Conservation (phyloP, 2,888 invertebrate genomes). For the Oxystoma pomonae region DNA sequence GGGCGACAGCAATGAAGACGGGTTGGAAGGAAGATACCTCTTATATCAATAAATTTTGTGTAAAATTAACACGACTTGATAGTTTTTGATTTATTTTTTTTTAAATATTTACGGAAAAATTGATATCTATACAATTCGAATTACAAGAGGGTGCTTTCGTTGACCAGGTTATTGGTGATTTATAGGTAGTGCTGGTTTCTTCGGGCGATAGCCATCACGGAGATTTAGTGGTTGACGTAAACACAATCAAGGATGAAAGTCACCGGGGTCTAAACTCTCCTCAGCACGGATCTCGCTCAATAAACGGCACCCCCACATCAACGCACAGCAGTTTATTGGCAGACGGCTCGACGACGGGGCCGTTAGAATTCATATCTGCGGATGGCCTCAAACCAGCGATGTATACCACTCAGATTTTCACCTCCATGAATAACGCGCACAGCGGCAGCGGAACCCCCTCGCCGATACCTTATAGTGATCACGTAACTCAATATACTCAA, state of each 20-base stretch:
- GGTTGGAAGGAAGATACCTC: too few relatives aligned
- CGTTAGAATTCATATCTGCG: slow-evolving; percentile 50
- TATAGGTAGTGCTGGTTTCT: slow-evolving; percentile 51
- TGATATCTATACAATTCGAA: too few relatives aligned
- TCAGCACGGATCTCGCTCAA: slow-evolving; percentile 63
- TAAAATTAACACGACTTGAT: too few relatives aligned
- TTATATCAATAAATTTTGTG: too few relatives aligned
- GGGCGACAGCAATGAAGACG: too few relatives aligned
- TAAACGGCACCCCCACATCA: slow-evolving; percentile 65
- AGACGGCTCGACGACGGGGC: slow-evolving; percentile 48
- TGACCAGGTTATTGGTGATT: slow-evolving; percentile 33
- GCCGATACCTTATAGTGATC: slow-evolving; percentile 54
- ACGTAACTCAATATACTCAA: slow-evolving; percentile 38
- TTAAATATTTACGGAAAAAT: too few relatives aligned
- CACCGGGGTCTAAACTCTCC: slow-evolving; percentile 57
- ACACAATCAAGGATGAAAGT: slow-evolving; percentile 58
- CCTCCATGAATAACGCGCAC: slow-evolving; percentile 52
- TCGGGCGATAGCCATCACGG: slow-evolving; percentile 42
- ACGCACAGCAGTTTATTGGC: slow-evolving; percentile 61
- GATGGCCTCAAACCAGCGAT: slow-evolving; percentile 55
- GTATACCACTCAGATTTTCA: slow-evolving; percentile 68
- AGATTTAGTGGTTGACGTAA: slow-evolving; percentile 52
- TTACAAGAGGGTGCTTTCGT: not conserved
- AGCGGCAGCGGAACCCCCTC: slow-evolving; percentile 53
- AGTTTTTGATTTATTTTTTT: too few relatives aligned